Evolutionary conservation across 1,140 invertebrate genomes (phyloP).

Genomic region (Leptopilina clavipes): DNA sequence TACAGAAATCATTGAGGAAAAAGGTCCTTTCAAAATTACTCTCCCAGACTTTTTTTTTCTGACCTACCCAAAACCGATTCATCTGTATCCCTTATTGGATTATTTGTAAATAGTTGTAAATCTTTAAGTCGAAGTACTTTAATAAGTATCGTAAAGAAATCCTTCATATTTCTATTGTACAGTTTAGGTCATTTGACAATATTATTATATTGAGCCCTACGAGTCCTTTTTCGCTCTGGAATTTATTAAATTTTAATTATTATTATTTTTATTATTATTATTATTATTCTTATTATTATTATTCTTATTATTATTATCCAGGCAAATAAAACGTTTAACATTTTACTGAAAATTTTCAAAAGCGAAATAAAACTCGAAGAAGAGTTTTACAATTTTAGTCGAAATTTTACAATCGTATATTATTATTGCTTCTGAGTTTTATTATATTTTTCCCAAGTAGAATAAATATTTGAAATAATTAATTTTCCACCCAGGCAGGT

Average conservation of each 20-base stretch:
- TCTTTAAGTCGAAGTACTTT: constrained; percentile 39
- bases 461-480: no score
- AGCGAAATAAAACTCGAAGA: no score
- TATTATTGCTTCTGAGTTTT: no score
- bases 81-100: constrained; percentile 53
- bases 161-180: not conserved
- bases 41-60: not conserved
- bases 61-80: not conserved
- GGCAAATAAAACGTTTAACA: not conserved
- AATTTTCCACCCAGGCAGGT: no score
- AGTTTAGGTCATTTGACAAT: not conserved
- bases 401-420: no score
- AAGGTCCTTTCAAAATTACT: not conserved
- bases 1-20: no score
- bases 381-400: no score
- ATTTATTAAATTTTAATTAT: constrained; percentile 10
- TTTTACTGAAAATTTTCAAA: not conserved
- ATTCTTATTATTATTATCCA: no score
- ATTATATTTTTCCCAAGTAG: no score
- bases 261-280: no score
- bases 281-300: no score
- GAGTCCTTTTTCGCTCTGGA: not conserved
- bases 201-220: no score
- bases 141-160: constrained; percentile 2
- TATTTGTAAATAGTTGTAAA: constrained; percentile 53